Percentiles rank a stretch among this genome's conserved stretches.
These are phyloP conservation scores for Sinocyclocheilus grahami DNA, from an alignment of 2,113 vertebrate genomes.

Conservation along the genomic window DNA sequence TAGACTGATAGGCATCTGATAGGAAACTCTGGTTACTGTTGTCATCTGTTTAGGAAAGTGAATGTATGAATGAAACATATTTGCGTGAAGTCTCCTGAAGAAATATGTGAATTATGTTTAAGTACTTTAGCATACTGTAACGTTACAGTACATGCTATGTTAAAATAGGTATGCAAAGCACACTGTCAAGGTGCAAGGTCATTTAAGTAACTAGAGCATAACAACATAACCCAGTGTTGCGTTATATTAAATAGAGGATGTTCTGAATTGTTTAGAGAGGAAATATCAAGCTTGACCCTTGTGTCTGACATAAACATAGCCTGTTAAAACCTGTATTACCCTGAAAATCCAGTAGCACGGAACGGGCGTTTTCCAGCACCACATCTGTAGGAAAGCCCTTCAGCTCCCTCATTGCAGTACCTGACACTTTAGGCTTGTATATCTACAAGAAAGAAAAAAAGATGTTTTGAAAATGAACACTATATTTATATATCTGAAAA, in stretches of 20 bases:
- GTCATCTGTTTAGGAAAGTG: slow-evolving; percentile 83
- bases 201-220: neutral
- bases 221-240: neutral
- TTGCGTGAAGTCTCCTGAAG: neutral
- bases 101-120: neutral
- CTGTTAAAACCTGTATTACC: slow-evolving; percentile 76
- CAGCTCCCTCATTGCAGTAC: slow-evolving; percentile 75
- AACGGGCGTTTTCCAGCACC: slow-evolving; percentile 84
- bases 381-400: slow-evolving; percentile 85
- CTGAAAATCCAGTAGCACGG: slow-evolving; percentile 91
- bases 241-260: neutral
- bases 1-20: slow-evolving; percentile 88
- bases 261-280: neutral
- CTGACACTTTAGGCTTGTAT: slow-evolving; percentile 85
- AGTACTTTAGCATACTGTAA: neutral
- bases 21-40: slow-evolving; percentile 98
- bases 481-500: neutral
- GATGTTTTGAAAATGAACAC: neutral
- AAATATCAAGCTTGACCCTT: neutral
- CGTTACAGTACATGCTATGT: too few relatives aligned
- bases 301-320: neutral
- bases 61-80: neutral
- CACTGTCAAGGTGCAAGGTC: neutral
- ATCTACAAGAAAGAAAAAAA: slow-evolving; percentile 76
- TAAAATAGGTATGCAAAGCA: neutral